A percentile compares a stretch with the other conserved stretches of the same genome.
Conservation (phyloP, 1,140 invertebrate species). For the Globodera ellingtonae region DNA sequence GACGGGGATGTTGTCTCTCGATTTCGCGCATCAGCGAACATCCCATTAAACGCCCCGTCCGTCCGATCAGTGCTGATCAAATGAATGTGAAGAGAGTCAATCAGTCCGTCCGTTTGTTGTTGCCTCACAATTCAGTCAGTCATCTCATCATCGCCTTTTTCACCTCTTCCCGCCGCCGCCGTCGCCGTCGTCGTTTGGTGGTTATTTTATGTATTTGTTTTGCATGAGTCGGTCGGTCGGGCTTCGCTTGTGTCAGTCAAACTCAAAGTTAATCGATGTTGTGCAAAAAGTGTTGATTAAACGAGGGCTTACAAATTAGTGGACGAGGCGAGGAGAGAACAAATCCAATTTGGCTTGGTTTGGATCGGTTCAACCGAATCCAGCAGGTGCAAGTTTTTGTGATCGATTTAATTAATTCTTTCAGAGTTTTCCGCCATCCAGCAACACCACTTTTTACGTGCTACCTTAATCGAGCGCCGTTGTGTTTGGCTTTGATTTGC, state of each 20-base stretch:
- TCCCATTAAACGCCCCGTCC: background rate
- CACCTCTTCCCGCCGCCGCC: background rate
- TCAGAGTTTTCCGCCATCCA: too few species aligned
- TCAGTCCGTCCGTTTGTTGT: background rate
- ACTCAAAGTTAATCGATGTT: background rate
- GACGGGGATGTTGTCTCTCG: background rate
- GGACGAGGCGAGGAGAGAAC: too few species aligned
- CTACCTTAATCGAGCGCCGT: too few species aligned
- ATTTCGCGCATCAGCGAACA: slow-evolving; percentile 2
- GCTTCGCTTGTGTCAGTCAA: background rate
- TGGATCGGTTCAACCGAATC: too few species aligned
- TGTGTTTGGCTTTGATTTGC: too few species aligned
- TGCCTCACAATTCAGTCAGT: background rate
- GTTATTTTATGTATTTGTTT: background rate
- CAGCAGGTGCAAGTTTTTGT: too few species aligned
- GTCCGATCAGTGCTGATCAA: background rate
- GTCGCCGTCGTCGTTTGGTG: background rate
- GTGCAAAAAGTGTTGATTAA: background rate
- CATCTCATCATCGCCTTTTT: background rate
- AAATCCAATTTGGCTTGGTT: too few species aligned
- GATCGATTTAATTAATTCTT: too few species aligned
- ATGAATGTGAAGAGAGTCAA: background rate
- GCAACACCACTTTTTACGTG: too few species aligned
- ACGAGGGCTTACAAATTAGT: background rate
- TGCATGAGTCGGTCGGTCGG: too few species aligned